phyloP scores from a whole-genome alignment of 1,140 invertebrate genomes.

The Magallana ariakensis region DNA sequence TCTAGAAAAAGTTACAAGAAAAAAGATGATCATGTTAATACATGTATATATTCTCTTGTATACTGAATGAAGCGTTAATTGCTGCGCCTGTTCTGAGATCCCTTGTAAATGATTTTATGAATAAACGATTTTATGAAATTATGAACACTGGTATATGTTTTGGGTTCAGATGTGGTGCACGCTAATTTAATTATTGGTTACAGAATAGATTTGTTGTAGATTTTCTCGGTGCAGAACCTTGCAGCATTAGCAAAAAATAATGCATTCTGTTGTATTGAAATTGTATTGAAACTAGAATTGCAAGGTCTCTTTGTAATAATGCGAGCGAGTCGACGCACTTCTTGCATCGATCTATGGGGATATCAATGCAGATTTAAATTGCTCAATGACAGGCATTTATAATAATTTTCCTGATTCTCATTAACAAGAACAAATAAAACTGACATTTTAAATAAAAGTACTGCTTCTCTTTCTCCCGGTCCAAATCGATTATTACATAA shows the following conservation, averaged over 20 bases:
- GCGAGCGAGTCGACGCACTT: neutral
- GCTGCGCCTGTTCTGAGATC: too few relatives aligned
- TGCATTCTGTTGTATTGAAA: neutral
- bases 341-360: neutral
- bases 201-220: neutral
- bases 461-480: neutral
- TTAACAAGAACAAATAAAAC: conserved; percentile 24
- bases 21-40: too few relatives aligned
- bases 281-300: neutral
- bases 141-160: neutral
- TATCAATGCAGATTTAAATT: conserved; percentile 17
- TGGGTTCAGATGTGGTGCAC: neutral
- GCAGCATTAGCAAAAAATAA: neutral
- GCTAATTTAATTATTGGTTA: neutral
- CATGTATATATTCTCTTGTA: too few relatives aligned
- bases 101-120: neutral
- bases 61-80: too few relatives aligned
- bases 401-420: conserved; percentile 29
- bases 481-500: conserved; percentile 35
- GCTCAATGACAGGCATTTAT: neutral
- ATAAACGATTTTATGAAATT: neutral
- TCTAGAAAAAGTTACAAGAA: too few relatives aligned
- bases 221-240: neutral
- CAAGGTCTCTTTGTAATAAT: too few relatives aligned
- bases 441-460: conserved; percentile 12